Evolutionary conservation across 2,797 vertebrate species (phyloP).

Genomic region (Tauraco hartlaubi): DNA sequence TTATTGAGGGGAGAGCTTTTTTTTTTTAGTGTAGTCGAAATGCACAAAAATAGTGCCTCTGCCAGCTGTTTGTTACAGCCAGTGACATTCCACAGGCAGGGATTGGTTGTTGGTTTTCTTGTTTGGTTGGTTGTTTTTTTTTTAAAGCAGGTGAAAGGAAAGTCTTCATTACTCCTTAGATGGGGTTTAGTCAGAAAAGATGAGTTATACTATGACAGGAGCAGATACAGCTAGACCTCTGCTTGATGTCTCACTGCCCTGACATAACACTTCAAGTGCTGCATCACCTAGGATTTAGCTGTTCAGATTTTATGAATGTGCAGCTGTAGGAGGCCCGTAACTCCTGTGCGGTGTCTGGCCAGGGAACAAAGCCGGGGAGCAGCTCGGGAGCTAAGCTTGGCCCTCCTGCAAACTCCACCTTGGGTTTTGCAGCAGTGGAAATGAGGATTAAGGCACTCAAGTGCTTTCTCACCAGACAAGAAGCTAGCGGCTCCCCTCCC

Average conservation of each 20-base stretch:
- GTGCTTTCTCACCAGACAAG: not conserved
- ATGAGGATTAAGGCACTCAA: not conserved
- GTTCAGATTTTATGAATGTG: not conserved
- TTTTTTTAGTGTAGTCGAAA: not conserved
- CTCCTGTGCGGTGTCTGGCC: fast-evolving
- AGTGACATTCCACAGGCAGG: not conserved
- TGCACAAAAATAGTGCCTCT: not conserved
- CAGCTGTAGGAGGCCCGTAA: not conserved
- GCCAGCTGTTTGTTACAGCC: not conserved
- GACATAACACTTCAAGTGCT: not conserved
- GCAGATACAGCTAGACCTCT: not conserved
- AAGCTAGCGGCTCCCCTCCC: not conserved
- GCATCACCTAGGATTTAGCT: not conserved
- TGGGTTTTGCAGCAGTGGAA: not conserved
- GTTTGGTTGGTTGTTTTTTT: not conserved
- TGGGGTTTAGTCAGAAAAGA: not conserved
- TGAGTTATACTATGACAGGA: not conserved
- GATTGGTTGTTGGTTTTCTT: not conserved
- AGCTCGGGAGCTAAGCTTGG: not conserved
- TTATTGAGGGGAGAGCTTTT: not conserved
- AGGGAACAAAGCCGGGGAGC: not conserved
- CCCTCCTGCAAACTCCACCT: not conserved
- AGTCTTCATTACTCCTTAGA: not conserved
- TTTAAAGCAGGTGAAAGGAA: not conserved
- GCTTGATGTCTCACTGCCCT: not conserved